Evolutionary conservation across 2,113 vertebrate species (phyloP).

Genomic region (Gallinago undulata): DNA sequence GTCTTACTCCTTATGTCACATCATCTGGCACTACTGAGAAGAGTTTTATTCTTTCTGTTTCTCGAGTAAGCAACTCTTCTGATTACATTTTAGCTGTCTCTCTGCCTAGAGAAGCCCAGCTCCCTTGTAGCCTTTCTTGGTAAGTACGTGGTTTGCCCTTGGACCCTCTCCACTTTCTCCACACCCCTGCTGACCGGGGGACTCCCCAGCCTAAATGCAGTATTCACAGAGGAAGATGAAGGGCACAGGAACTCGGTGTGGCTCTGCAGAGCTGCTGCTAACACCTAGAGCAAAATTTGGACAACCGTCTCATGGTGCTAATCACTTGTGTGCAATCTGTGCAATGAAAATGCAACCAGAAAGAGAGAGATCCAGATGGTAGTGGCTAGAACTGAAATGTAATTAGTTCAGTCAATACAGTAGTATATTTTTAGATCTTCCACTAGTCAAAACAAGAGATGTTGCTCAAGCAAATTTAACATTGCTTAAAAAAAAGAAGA

Average conservation of each 20-base stretch:
- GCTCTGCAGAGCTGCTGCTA: conserved; percentile 5
- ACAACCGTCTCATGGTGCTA: not conserved
- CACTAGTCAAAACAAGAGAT: conserved; percentile 46
- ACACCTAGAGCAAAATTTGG: conserved; percentile 33
- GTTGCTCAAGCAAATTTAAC: conserved; percentile 47
- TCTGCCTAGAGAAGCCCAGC: not conserved
- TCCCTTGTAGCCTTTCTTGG: not conserved
- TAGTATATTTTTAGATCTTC: conserved; percentile 19
- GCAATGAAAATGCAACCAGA: not conserved
- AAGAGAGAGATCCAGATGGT: not conserved
- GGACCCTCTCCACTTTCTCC: not conserved
- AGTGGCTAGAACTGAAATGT: conserved; percentile 20
- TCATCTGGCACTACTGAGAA: not conserved
- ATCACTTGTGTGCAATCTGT: not conserved
- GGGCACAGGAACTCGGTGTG: not conserved
- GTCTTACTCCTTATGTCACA: not conserved
- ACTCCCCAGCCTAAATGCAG: fast-evolving
- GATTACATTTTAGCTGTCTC: not conserved
- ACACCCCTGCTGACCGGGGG: not conserved
- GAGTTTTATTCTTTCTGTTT: not conserved
- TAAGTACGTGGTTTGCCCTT: not conserved
- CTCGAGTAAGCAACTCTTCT: not conserved
- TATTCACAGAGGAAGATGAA: not conserved
- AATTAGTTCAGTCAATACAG: not conserved
- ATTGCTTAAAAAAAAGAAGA: not conserved